A percentile compares a stretch with the other conserved stretches of the same genome.
Conservation (phyloP, 1,140 invertebrate genomes). For the Phymastichus coffea region DNA sequence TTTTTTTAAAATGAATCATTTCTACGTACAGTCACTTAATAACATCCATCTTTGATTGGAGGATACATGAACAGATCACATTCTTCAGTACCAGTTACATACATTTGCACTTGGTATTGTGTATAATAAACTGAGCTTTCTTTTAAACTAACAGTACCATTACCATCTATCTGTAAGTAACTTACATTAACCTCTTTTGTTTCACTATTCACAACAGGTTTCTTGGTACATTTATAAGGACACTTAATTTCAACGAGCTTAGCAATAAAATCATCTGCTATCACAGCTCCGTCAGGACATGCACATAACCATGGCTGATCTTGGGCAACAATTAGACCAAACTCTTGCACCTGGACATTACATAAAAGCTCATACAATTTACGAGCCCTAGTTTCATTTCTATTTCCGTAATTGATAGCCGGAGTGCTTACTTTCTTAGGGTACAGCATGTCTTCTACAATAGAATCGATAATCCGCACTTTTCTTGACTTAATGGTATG, state of each 20-base stretch:
- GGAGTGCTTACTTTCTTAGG: conserved; percentile 20
- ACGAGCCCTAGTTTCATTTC: conserved; percentile 23
- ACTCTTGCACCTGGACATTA: conserved; percentile 23
- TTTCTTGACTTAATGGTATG: conserved; percentile 34
- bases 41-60: conserved; percentile 30
- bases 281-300: conserved; percentile 36
- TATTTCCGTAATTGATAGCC: conserved; percentile 26
- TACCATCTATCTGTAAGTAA: conserved; percentile 32
- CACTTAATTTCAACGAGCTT: conserved; percentile 39
- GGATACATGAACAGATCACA: conserved; percentile 37
- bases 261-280: conserved; percentile 21
- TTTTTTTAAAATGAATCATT: conserved; percentile 32
- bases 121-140: conserved; percentile 32
- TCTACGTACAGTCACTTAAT: conserved; percentile 27
- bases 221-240: conserved; percentile 30
- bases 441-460: too few species aligned
- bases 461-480: conserved; percentile 29
- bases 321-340: conserved; percentile 29
- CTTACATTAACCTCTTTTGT: conserved; percentile 30
- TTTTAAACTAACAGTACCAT: conserved; percentile 29
- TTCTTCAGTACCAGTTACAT: too few species aligned
- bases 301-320: conserved; percentile 36
- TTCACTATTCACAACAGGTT: conserved; percentile 28
- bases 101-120: conserved; percentile 38
- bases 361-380: conserved; percentile 26